Evolutionary conservation across 2,113 vertebrate species (phyloP).

Genomic region (Pomatostomus ruficeps): DNA sequence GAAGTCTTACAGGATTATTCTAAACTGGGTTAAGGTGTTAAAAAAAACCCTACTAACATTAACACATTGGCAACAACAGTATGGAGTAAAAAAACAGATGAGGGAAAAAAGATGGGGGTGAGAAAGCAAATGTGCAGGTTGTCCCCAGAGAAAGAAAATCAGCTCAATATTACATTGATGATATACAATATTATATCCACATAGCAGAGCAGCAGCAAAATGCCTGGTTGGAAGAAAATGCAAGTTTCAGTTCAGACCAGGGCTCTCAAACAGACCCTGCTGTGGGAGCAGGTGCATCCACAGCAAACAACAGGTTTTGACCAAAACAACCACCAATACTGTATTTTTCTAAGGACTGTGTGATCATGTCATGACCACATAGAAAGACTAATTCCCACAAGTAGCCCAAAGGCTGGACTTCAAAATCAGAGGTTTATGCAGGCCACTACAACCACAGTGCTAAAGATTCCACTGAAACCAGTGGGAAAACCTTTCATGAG

Average conservation of each 20-base stretch:
- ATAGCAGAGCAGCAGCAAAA: not conserved
- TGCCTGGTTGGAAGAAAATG: not conserved
- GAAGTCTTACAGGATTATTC: not conserved
- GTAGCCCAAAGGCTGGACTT: not conserved
- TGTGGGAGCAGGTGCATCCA: not conserved
- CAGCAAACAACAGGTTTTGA: not conserved
- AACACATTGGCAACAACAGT: not conserved
- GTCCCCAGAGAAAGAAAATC: not conserved
- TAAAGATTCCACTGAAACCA: not conserved
- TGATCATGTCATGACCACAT: not conserved
- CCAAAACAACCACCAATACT: not conserved
- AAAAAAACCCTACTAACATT: not conserved
- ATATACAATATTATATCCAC: not conserved
- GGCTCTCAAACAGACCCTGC: not conserved
- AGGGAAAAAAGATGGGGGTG: not conserved
- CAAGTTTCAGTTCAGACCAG: not conserved
- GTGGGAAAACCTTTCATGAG: not conserved
- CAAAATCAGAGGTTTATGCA: not conserved
- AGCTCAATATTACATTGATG: not conserved
- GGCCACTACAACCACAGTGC: not conserved
- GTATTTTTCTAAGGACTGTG: not conserved
- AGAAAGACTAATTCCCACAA: not conserved
- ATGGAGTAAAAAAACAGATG: not conserved
- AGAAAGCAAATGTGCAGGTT: not conserved
- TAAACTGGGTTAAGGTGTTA: not conserved